Evolutionary conservation across 2,797 vertebrate species (phyloP).

Genomic region (Anableps anableps): DNA sequence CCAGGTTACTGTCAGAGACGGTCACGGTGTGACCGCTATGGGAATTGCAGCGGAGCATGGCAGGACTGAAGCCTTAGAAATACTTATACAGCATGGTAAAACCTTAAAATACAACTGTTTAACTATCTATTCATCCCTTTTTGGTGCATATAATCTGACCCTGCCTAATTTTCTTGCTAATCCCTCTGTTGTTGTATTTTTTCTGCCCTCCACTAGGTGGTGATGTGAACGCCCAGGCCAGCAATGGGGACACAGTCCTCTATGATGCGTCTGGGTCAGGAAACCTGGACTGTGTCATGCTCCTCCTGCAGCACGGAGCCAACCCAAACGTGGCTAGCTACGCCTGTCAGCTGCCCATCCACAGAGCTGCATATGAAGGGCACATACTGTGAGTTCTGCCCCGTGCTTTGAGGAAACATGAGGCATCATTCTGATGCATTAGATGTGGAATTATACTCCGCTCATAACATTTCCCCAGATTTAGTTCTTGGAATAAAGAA

Average conservation of each 20-base stretch:
- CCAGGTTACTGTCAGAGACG: slow-evolving; percentile 76
- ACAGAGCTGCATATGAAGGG: slow-evolving; percentile 87
- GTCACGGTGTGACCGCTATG: slow-evolving; percentile 86
- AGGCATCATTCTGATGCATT: background rate
- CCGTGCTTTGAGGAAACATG: background rate
- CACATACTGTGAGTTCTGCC: slow-evolving; percentile 86
- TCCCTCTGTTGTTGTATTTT: slow-evolving; percentile 13
- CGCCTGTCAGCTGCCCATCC: slow-evolving; percentile 87
- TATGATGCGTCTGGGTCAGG: slow-evolving; percentile 87
- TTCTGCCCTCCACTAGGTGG: slow-evolving; percentile 78
- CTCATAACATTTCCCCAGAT: slow-evolving; percentile 23
- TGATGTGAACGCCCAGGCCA: slow-evolving; percentile 83
- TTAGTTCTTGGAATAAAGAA: slow-evolving; percentile 9
- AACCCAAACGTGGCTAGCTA: slow-evolving; percentile 85
- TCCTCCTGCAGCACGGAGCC: slow-evolving; percentile 87
- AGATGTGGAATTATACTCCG: slow-evolving; percentile 10
- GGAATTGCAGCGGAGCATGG: slow-evolving; percentile 85
- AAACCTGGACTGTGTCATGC: slow-evolving; percentile 86
- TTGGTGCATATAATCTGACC: background rate
- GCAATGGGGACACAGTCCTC: slow-evolving; percentile 84
- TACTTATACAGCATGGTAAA: slow-evolving; percentile 87
- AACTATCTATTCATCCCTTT: background rate
- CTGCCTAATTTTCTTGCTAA: too few species aligned
- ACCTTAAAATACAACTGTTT: background rate
- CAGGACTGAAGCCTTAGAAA: slow-evolving; percentile 83